Evolutionary conservation across 2,797 vertebrate genomes (phyloP).

Genomic region (Tinamus major): DNA sequence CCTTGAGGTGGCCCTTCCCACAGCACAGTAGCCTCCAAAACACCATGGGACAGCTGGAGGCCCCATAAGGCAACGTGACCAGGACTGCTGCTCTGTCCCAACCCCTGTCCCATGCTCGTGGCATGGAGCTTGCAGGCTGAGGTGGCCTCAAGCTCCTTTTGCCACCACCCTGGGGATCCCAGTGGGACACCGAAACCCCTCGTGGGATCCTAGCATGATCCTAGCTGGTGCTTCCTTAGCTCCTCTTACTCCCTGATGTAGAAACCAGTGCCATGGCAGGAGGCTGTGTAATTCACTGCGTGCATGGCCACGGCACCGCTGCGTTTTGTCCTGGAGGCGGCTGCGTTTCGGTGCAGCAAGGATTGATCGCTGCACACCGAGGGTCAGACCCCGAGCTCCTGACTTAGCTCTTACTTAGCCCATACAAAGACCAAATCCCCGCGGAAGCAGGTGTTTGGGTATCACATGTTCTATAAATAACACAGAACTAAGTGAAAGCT

Average conservation of each 20-base stretch:
- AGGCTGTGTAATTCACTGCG: constrained; percentile 56
- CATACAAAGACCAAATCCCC: constrained; percentile 42
- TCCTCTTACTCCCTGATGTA: not conserved
- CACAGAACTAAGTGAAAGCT: constrained; percentile 28
- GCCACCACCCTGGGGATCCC: rapidly evolving
- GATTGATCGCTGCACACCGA: constrained; percentile 34
- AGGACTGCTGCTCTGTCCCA: too few species aligned
- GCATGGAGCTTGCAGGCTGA: too few species aligned
- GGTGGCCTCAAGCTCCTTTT: not conserved
- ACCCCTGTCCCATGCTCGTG: too few species aligned
- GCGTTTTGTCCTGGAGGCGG: constrained; percentile 33
- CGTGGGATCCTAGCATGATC: not conserved
- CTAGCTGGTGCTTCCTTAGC: not conserved
- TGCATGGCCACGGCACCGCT: not conserved
- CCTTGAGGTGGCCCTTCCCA: not conserved
- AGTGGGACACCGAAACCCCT: rapidly evolving
- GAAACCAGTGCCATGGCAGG: not conserved
- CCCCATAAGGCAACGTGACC: rapidly evolving
- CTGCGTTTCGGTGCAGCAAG: constrained; percentile 12
- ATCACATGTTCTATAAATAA: constrained; percentile 61
- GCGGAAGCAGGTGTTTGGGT: constrained; percentile 23
- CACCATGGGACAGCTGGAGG: rapidly evolving
- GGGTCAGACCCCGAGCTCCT: constrained; percentile 58
- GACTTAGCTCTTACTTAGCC: constrained; percentile 49
- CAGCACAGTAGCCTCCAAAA: not conserved